Base-by-base conservation (phyloP, 2,888 invertebrate genomes). In the Rotaria sp. region DNA sequence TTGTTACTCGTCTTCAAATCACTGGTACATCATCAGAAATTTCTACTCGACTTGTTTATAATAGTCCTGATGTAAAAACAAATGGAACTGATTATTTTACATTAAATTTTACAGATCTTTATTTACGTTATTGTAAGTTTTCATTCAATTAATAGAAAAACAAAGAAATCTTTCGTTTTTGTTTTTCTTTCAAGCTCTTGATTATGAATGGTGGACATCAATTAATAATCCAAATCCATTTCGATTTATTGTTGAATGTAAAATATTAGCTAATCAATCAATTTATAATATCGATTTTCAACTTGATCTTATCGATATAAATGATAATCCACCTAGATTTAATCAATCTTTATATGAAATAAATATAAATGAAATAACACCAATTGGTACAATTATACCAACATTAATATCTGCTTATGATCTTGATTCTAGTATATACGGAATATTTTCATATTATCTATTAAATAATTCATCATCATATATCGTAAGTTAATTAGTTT, bases 71-170 rank as follows among this genome's bases (percentile, higher is more conserved):
- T 26, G 80, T 80, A 11, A 41, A 45, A 80, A 80, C 80, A 80
- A 80, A 80, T 80, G 80, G 80, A 45, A 80, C 80, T 21, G 80
- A 80, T 45, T 80, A 80, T 45, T 80, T 80, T n/a, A 45, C 80
- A 15, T 80, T 80, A 80, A 80, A 80, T 80, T 80, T 80, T 45
- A 80, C 80, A 45, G 45, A n/a, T 45, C 80, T 80, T n/a, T 80
- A 80, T 80, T 80, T 80, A 80, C 80, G 80, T n/a, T 80, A 8
- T 45, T n/a, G 80, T 80, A 45, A 80, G 80, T 45, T 45, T 41
- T 80, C 26, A 80, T 10, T 74, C 18, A 24, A 38, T 67, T 67
- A 30, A 30, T 13, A 67, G 30, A 67, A n/a, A 67, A 30, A 15
- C 18, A 30, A 67, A 10, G 30, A 3, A 67, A 13, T 8, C 3